Evolutionary conservation across 2,113 vertebrate genomes (phyloP), one percentile per base, ranked within the genome.

Genomic region (Eudyptes chrysolophus): DNA sequence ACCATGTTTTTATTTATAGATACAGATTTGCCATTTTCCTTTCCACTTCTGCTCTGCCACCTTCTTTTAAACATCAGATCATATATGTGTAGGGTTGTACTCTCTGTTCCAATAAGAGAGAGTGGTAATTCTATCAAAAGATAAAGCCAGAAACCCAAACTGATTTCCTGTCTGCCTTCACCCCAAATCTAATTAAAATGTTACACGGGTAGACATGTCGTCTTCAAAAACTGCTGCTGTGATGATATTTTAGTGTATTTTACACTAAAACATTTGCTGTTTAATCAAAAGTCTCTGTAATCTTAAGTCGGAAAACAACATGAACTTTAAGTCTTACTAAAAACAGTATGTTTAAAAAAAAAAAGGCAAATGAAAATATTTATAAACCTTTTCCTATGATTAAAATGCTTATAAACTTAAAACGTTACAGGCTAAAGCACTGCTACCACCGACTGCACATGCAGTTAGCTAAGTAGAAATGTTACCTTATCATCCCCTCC

Each of bases 401-500:
- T 22, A 64, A 85, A 85, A 38, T 25, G 25, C 15, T 70, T n/a
- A 14, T 18, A 46, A 92, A 65, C 2, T 16, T 51, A 18, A 88
- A 76, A 52, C 0, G 3, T 80, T 60, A 5, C 11, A 40, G 70
- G 40, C 70, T 27, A 36, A 57, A 42, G 44, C 38, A 52, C 3
- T 0, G 1, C 1, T 65, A 52, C 13, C 21, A 38, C 12, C 48
- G 26, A 58, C 7, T 42, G 60, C 62, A 38, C 25, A 24, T 6
- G 85, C 40, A 46, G 75, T 74, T 9, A 42, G 86, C 61, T 27
- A 27, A 81, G 72, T 24, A 42, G 78, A 60, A 55, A 44, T 40
- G 93, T 86, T 68, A 96, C 88, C 80, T 48, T 95, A 96, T 94
- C 93, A 76, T 61, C 21, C 71, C 46, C 55, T 66, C 42, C 66